Evolutionary conservation across 2,797 vertebrate genomes (phyloP).

Genomic region (Glossophaga mutica): DNA sequence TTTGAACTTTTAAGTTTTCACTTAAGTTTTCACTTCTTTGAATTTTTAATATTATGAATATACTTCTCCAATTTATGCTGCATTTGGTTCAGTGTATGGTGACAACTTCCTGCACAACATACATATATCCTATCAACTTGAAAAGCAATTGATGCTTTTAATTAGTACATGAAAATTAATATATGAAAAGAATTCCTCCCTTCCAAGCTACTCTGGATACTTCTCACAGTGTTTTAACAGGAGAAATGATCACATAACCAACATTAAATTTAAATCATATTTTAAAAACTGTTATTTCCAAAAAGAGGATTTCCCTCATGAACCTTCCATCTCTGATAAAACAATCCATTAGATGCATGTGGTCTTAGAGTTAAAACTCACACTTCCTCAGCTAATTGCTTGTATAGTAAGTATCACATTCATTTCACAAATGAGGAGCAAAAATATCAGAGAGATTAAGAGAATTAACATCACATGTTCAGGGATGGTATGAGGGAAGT

Average conservation of each 20-base stretch:
- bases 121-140: neutral
- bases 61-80: neutral
- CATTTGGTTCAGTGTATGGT: neutral
- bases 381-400: neutral
- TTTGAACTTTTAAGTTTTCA: neutral
- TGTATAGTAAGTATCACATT: neutral
- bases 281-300: neutral
- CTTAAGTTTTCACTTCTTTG: neutral
- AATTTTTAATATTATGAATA: neutral
- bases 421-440: neutral
- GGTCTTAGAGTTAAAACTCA: neutral
- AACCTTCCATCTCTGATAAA: neutral
- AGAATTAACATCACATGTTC: neutral
- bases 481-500: neutral
- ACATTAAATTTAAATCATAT: neutral
- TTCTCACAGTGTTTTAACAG: neutral
- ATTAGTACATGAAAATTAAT: neutral
- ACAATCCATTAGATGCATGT: neutral
- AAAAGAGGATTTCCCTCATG: neutral
- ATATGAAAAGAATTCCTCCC: neutral
- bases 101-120: fast-evolving
- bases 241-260: neutral
- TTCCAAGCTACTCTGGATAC: neutral
- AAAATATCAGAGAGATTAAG: conserved; percentile 4
- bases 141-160: neutral